Percentiles rank a stretch among this genome's conserved stretches.
Evolutionary conservation across 2,113 vertebrate species (phyloP).

Genomic region (Silurus meridionalis): DNA sequence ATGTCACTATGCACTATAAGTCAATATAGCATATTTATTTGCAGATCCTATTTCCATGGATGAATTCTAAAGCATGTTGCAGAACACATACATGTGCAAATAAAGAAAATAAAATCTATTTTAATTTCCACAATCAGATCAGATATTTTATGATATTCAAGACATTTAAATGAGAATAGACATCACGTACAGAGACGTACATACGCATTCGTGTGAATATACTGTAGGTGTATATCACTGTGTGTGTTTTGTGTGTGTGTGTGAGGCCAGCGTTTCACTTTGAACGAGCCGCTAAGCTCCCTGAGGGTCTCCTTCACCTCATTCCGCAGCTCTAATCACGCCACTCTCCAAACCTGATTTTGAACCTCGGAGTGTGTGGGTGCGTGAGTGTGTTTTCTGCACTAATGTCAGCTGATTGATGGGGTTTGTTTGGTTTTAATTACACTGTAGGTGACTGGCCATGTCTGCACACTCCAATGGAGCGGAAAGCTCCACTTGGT

Average conservation of each 20-base stretch:
- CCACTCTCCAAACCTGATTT: slow-evolving; percentile 50
- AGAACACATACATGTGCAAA: too few relatives aligned
- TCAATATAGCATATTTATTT: too few relatives aligned
- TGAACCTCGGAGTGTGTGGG: slow-evolving; percentile 32
- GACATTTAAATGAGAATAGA: slow-evolving; percentile 31
- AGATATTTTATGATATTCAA: neutral
- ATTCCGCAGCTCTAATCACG: slow-evolving; percentile 54
- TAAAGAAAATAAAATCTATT: too few relatives aligned
- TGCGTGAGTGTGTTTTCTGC: slow-evolving; percentile 45
- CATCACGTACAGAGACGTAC: neutral
- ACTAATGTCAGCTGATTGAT: slow-evolving; percentile 58
- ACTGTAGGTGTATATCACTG: neutral
- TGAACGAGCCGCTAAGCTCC: slow-evolving; percentile 39
- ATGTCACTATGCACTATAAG: too few relatives aligned
- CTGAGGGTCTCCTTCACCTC: slow-evolving; percentile 51
- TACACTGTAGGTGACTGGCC: slow-evolving; percentile 59
- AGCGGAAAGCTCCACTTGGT: slow-evolving; percentile 56
- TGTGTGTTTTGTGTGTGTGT: slow-evolving; percentile 29
- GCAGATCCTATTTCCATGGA: neutral
- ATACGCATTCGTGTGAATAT: slow-evolving; percentile 1
- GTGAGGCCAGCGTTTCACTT: slow-evolving; percentile 16
- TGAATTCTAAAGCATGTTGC: neutral
- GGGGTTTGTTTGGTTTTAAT: slow-evolving; percentile 63
- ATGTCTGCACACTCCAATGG: slow-evolving; percentile 53
- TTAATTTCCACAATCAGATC: neutral